Conservation (phyloP, 1,140 invertebrate genomes). For the Bombus superbus region DNA sequence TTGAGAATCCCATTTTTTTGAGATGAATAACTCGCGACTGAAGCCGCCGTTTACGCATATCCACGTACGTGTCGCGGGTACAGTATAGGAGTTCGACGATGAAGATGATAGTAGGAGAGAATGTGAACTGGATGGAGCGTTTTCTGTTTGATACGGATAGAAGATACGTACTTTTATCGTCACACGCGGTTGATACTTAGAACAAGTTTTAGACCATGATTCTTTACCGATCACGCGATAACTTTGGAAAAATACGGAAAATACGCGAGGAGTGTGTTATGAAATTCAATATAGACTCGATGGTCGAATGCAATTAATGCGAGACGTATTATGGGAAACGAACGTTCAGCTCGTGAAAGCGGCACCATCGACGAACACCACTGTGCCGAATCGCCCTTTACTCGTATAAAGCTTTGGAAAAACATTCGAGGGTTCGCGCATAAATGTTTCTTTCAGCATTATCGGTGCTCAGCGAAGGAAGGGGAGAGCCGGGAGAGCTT, state of each 20-base stretch:
- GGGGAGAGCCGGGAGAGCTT: constrained; percentile 13
- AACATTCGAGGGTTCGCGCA: constrained; percentile 64
- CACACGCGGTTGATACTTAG: too few relatives aligned
- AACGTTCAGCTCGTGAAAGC: constrained; percentile 25
- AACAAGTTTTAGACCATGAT: neutral
- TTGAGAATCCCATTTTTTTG: constrained; percentile 64
- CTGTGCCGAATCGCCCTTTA: constrained; percentile 44
- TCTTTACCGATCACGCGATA: neutral
- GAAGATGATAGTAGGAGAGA: neutral
- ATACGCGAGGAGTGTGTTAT: too few relatives aligned
- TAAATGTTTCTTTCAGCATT: constrained; percentile 76
- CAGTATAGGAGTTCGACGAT: constrained; percentile 3
- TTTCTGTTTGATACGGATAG: neutral
- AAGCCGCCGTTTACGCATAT: constrained; percentile 23
- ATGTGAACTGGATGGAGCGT: too few relatives aligned
- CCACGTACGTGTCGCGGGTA: neutral
- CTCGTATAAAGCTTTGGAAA: constrained; percentile 54
- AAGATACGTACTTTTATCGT: neutral
- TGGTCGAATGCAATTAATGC: constrained; percentile 19
- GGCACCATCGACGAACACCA: constrained; percentile 42
- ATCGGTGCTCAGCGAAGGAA: constrained; percentile 70
- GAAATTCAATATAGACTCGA: neutral
- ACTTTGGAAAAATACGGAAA: neutral
- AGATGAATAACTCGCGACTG: constrained; percentile 68
- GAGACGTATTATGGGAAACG: constrained; percentile 13